Base-by-base conservation (phyloP, 1,140 invertebrate genomes). In the Lasaia peninsularis region DNA sequence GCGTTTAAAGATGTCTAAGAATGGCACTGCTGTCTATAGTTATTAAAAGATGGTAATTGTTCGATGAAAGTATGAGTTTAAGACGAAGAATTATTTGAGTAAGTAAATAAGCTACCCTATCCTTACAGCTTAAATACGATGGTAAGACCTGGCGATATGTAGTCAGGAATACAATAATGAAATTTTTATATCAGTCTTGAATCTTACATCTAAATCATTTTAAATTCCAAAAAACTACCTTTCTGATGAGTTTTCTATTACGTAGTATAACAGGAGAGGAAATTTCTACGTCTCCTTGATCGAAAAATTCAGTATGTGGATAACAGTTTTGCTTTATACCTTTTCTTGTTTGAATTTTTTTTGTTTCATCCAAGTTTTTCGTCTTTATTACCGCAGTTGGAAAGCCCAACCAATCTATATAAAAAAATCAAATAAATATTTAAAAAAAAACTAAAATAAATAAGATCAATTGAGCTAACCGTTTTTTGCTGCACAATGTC, bases 361-460 rank as follows among this genome's bases (percentile, higher is more conserved):
- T 48, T 48, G n/a, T 12, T 24, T 21, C 44, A 7, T 10, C 35
- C 16, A 31, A 44, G 48, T 16, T 52, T 56, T 52, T 52, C 58
- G 7, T 53, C 9, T 35, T 48, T 53, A 60, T 69, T 67, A 72
- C 65, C 16, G 74, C 65, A 16, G 64, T 69, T 37, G 76, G 56
- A 68, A 67, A 74, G 52, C 79, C 71, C 60, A 80, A 56, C n/a
- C 66, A 75, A 64, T 78, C 78, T 84, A 67, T 56, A 63, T 33
- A 66, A 69, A 55, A 58, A 69, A 62, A 71, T 66, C 60, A 51
- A 52, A 61, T 52, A 37, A 55, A 63, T 63, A 69, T 68, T 57
- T 40, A 53, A 65, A 34, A 21, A 58, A 48, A 53, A 65, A 34
- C 18, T 62, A 56, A 56, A 37, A 65, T 63, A 65, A 60, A 52